A percentile compares a stretch with the other conserved stretches of the same genome.
Evolutionary conservation across 2,797 vertebrate species (phyloP).

Genomic region (Siniperca undulata): DNA sequence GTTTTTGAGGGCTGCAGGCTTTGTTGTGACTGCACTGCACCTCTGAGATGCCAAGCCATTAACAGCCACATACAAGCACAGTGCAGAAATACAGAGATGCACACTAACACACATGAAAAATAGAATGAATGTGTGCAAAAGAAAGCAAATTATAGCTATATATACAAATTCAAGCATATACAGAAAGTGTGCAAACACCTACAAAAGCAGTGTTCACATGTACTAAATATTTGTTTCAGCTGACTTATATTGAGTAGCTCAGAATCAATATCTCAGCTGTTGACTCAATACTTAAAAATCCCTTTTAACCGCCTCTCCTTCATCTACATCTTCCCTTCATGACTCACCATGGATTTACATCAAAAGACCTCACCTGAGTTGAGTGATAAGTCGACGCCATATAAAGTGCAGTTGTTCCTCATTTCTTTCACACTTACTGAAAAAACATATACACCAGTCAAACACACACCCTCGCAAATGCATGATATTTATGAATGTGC

Average conservation of each 20-base stretch:
- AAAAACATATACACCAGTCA: constrained; percentile 6
- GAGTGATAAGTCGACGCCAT: neutral
- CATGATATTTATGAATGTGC: constrained; percentile 18
- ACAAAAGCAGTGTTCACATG: neutral
- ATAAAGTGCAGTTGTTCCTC: constrained; percentile 18
- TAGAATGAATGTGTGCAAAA: neutral
- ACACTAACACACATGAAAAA: neutral
- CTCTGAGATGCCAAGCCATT: constrained; percentile 48
- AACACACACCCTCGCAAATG: constrained; percentile 5
- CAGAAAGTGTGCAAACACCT: neutral
- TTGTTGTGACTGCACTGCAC: constrained; percentile 64
- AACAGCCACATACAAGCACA: constrained; percentile 18
- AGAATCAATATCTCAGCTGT: constrained; percentile 45
- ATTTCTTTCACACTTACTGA: constrained; percentile 2
- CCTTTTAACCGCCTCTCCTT: constrained; percentile 35
- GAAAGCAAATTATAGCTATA: neutral
- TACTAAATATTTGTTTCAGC: constrained; percentile 14
- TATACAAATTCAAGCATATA: neutral
- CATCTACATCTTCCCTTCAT: constrained; percentile 39
- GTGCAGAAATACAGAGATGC: constrained; percentile 17
- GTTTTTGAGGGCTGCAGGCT: constrained; percentile 55
- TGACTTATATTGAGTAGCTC: constrained; percentile 17
- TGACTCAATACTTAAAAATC: constrained; percentile 49
- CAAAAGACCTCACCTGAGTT: constrained; percentile 53
- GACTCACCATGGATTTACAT: constrained; percentile 48